A percentile compares a stretch with the other conserved stretches of the same genome.
phyloP scores from a whole-genome alignment of 1,140 invertebrate species.

The Plodia interpunctella region DNA sequence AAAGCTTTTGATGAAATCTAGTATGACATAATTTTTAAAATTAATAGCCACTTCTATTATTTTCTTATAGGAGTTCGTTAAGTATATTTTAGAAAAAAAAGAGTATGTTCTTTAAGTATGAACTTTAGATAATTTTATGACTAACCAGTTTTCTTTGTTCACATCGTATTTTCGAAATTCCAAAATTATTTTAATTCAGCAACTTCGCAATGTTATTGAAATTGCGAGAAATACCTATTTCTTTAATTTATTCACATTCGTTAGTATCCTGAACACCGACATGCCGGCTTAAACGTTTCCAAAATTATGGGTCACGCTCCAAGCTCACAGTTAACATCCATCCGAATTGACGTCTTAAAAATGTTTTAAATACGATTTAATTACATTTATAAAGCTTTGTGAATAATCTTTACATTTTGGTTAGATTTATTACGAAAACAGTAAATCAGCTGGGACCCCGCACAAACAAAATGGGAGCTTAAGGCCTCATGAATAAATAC shows the following conservation, averaged over 20 bases:
- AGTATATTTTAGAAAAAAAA: no score
- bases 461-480: slow-evolving; percentile 66
- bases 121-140: no score
- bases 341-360: slow-evolving; percentile 12
- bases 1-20: slow-evolving; percentile 10
- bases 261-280: background rate
- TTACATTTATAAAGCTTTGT: slow-evolving; percentile 31
- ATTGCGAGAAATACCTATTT: background rate
- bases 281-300: slow-evolving; percentile 3
- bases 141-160: no score
- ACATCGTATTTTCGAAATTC: background rate
- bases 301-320: slow-evolving; percentile 8
- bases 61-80: no score
- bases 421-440: slow-evolving; percentile 67
- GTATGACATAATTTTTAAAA: no score
- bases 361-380: slow-evolving; percentile 28
- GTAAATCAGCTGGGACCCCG: slow-evolving; percentile 67
- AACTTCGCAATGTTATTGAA: background rate
- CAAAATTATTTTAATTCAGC: background rate
- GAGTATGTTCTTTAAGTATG: no score
- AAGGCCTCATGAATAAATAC: slow-evolving; percentile 73
- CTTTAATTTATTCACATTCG: background rate
- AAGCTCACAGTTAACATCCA: slow-evolving; percentile 7
- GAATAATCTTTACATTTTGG: slow-evolving; percentile 48
- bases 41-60: background rate